Base-by-base conservation (phyloP, 2,113 vertebrate genomes). In the Ceyx cyanopectus region DNA sequence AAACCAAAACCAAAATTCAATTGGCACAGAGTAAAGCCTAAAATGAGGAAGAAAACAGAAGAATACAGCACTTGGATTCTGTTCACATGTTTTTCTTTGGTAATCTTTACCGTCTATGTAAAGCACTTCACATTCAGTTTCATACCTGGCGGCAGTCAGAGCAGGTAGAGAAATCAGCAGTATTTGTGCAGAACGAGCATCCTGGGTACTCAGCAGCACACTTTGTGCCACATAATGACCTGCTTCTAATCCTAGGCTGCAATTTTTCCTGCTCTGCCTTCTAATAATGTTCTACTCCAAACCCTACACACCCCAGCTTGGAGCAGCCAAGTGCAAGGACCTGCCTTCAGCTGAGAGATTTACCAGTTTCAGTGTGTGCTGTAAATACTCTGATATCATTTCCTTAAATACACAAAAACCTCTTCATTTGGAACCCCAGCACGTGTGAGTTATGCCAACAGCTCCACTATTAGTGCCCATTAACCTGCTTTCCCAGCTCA, bases 131-230 rank as follows among this genome's bases (percentile, higher is more conserved):
- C 14, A 3, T 14, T 45, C 11, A 29, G 24, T 29, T 48, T 30
- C 45, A 16, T 7, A 10, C 12, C 57, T 43, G 37, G 37, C 4
- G 37, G 37, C 37, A 53, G 9, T 10, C 34, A 40, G 43, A 67
- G 34, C 16, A 77, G 58, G 15, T 22, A 54, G 37, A 7, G 17
- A 20, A 81, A 56, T 10, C 0, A n/a, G 34, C 3, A 26, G 32
- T 3, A 0, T 1, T 20, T 41, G 17, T 0, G 3, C 40, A 63
- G n/a, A 9, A 7, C 7, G 27, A 53, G 41, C 18, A 21, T 4
- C 26, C 9, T 1, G 0, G 41, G 22, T 5, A 27, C 1, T 1
- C 9, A 0, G 29, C 45, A 66, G 50, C n/a, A 51, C 15, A 4
- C 43, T 40, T 43, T 3, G 0, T 0, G 1, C 30, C 30, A 5